Conservation (phyloP, 2,888 invertebrate genomes). For the Hypolimnas misippus region DNA sequence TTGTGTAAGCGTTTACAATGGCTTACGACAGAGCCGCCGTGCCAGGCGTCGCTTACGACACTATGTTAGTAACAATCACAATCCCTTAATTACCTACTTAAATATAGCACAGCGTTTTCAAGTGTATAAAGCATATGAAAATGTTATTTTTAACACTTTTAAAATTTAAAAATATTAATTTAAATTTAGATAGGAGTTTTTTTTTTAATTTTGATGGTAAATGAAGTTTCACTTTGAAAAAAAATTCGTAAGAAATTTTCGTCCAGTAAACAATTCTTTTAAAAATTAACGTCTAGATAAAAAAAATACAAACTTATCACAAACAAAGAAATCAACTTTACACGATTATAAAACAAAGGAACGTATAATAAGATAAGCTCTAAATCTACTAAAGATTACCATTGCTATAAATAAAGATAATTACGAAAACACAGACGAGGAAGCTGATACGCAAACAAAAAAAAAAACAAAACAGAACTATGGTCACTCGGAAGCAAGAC, state of each 20-base stretch:
- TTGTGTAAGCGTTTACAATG: constrained; percentile 80
- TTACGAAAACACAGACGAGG: constrained; percentile 55
- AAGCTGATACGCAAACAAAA: constrained; percentile 64
- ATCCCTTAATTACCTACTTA: constrained; percentile 60
- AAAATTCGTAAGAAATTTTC: neutral
- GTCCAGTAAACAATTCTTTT: neutral
- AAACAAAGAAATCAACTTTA: constrained; percentile 24
- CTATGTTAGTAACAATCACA: constrained; percentile 51
- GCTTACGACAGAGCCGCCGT: constrained; percentile 74
- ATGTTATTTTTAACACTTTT: neutral
- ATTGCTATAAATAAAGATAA: constrained; percentile 49
- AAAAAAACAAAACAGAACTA: constrained; percentile 53
- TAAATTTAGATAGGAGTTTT: neutral
- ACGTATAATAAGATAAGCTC: constrained; percentile 27
- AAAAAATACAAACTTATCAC: constrained; percentile 10
- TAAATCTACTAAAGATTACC: constrained; percentile 25
- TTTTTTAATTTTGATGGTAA: too few relatives aligned
- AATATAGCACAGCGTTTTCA: constrained; percentile 3
- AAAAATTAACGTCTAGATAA: neutral
- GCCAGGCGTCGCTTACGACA: constrained; percentile 77
- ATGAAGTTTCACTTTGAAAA: too few relatives aligned
- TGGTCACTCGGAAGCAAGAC: constrained; percentile 31
- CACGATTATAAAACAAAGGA: constrained; percentile 35
- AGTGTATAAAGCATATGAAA: neutral
- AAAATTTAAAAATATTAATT: neutral